Evolutionary conservation across 1,140 invertebrate species (phyloP).

Genomic region (Zelostemma sp.): DNA sequence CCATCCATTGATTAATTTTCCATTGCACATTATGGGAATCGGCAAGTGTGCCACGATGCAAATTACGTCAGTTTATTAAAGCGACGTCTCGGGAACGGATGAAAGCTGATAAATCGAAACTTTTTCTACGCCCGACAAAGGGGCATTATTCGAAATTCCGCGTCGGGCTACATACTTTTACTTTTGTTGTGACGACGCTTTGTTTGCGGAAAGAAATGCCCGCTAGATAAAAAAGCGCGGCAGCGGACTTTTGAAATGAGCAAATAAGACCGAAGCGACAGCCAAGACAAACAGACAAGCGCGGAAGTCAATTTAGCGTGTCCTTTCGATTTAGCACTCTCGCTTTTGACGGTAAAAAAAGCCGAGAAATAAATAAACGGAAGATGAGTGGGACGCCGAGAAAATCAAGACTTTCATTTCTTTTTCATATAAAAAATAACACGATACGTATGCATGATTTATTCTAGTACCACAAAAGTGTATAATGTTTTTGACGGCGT

Average conservation of each 20-base stretch:
- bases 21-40: too few species aligned
- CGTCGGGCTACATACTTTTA: too few species aligned
- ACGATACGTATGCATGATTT: not conserved
- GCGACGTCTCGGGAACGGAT: too few species aligned
- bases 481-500: not conserved
- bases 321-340: constrained; percentile 8
- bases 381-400: not conserved
- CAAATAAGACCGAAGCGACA: constrained; percentile 21
- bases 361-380: not conserved
- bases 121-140: too few species aligned
- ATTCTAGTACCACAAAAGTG: not conserved
- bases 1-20: too few species aligned
- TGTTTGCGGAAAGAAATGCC: too few species aligned
- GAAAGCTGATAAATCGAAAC: too few species aligned
- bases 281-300: constrained; percentile 16
- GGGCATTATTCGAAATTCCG: too few species aligned
- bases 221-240: constrained; percentile 4
- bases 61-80: too few species aligned
- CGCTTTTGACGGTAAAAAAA: not conserved
- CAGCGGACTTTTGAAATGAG: constrained; percentile 27
- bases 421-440: constrained; percentile 1
- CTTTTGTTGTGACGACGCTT: too few species aligned
- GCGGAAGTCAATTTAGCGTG: constrained; percentile 27
- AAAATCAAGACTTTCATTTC: constrained; percentile 1
- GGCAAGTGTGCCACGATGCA: too few species aligned